Percentiles rank a stretch among this genome's conserved stretches.
These are phyloP conservation scores for Sebastes melanostomus DNA, from an alignment of 2,797 vertebrate genomes.

Conservation along the genomic window DNA sequence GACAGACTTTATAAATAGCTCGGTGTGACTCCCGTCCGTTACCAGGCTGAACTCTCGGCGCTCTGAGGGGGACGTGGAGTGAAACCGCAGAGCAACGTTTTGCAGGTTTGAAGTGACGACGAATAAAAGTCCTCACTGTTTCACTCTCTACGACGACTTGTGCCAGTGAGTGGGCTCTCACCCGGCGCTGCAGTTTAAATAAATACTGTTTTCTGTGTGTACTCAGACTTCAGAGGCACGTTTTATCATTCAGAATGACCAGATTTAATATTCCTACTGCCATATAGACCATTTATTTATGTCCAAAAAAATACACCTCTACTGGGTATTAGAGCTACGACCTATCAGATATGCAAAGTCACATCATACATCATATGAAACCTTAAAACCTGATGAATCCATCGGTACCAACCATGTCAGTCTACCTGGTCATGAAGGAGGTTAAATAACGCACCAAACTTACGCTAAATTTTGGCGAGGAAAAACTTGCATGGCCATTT, in stretches of 20 bases:
- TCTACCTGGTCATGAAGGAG: too few relatives aligned
- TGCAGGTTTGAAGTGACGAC: conserved; percentile 51
- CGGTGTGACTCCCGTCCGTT: conserved; percentile 61
- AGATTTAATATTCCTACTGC: conserved; percentile 47
- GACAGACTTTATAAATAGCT: conserved; percentile 51
- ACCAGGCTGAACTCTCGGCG: conserved; percentile 40
- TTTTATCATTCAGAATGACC: conserved; percentile 70
- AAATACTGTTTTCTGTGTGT: conserved; percentile 71
- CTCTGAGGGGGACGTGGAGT: conserved; percentile 50
- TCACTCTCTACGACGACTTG: conserved; percentile 32
- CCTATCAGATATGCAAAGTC: not conserved
- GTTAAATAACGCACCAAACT: too few relatives aligned
- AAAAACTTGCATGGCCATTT: too few relatives aligned
- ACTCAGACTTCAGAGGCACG: conserved; percentile 59
- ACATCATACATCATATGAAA: too few relatives aligned
- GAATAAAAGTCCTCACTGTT: conserved; percentile 79
- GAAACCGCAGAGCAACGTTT: conserved; percentile 48
- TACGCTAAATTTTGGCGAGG: too few relatives aligned
- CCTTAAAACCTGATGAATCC: too few relatives aligned
- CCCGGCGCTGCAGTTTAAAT: conserved; percentile 68
- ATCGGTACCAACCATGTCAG: too few relatives aligned
- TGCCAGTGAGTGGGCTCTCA: conserved; percentile 65
- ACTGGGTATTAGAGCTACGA: not conserved
- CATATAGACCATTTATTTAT: conserved; percentile 32
- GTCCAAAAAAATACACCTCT: conserved; percentile 8